These are phyloP conservation scores for Ganaspis brasiliensis DNA, from an alignment of 2,888 invertebrate species.

Conservation along the genomic window DNA sequence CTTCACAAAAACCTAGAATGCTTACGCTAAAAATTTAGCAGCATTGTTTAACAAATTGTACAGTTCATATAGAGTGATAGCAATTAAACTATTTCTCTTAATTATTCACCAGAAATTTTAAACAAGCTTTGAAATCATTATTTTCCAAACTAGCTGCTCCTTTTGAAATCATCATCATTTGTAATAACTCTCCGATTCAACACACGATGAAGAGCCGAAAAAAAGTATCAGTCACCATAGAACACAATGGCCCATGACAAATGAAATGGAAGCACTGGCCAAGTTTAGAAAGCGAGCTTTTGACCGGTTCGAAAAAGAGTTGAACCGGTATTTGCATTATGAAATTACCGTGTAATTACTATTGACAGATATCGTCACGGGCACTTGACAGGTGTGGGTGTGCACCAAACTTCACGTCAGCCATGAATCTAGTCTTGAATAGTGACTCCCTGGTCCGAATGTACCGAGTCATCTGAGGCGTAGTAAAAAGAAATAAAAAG, in stretches of 20 bases:
- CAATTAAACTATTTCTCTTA: too few relatives aligned
- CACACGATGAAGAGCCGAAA: too few relatives aligned
- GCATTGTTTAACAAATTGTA: too few relatives aligned
- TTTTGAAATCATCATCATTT: too few relatives aligned
- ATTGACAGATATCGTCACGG: constrained; percentile 68
- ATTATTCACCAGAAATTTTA: too few relatives aligned
- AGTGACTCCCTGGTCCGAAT: constrained; percentile 60
- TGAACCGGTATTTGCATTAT: constrained; percentile 51
- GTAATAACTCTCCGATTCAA: too few relatives aligned
- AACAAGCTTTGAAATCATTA: too few relatives aligned
- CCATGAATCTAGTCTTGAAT: constrained; percentile 62
- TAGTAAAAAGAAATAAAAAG: constrained; percentile 53
- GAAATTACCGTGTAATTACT: constrained; percentile 73
- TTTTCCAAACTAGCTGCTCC: too few relatives aligned
- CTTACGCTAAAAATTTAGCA: too few relatives aligned
- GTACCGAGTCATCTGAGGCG: constrained; percentile 63
- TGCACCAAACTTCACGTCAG: constrained; percentile 59
- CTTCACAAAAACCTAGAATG: too few relatives aligned
- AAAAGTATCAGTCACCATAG: constrained; percentile 50
- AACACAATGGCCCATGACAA: constrained; percentile 49
- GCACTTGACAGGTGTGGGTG: constrained; percentile 67
- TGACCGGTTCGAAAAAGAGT: constrained; percentile 45
- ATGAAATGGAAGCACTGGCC: constrained; percentile 46
- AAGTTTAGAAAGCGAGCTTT: constrained; percentile 40
- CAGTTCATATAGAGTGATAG: too few relatives aligned